These are phyloP conservation scores for Nautilus pompilius DNA, from an alignment of 1,140 invertebrate species.

Conservation along the genomic window DNA sequence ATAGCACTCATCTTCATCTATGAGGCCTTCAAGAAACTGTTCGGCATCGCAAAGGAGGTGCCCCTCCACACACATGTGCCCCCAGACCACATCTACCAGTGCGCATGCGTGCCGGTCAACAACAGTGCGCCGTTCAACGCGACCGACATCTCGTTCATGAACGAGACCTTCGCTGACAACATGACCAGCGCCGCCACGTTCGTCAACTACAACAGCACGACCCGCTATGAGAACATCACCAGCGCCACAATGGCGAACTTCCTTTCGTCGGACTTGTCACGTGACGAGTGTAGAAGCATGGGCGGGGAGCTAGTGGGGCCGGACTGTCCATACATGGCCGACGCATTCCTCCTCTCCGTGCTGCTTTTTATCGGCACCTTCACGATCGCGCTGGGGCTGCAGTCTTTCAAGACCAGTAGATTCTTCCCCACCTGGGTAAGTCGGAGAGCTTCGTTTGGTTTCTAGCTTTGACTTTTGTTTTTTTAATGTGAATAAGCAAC, in stretches of 20 bases:
- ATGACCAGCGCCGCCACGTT: slow-evolving; percentile 4
- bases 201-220: background rate
- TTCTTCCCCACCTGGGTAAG: slow-evolving; percentile 77
- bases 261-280: background rate
- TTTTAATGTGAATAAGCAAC: too few species aligned
- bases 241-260: background rate
- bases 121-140: background rate
- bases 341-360: slow-evolving; percentile 96
- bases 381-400: slow-evolving; percentile 79
- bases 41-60: slow-evolving; percentile 28
- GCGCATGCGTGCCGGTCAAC: slow-evolving; percentile 32
- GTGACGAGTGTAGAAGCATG: slow-evolving; percentile 18
- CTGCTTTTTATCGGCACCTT: slow-evolving; percentile 93
- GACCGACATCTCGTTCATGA: background rate
- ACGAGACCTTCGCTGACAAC: slow-evolving; percentile 7
- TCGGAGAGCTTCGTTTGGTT: background rate
- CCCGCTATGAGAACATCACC: slow-evolving; percentile 8
- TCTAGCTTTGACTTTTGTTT: too few species aligned
- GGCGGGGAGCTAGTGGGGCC: slow-evolving; percentile 70
- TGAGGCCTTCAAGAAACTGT: slow-evolving; percentile 73
- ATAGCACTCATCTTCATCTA: slow-evolving; percentile 99
- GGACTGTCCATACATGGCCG: slow-evolving; percentile 62
- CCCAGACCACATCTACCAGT: slow-evolving; percentile 25
- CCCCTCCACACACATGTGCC: slow-evolving; percentile 36
- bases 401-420: slow-evolving; percentile 88